phyloP scores from a whole-genome alignment of 92 coral and sea anemone genomes.

The Epizoanthus rinbou region DNA sequence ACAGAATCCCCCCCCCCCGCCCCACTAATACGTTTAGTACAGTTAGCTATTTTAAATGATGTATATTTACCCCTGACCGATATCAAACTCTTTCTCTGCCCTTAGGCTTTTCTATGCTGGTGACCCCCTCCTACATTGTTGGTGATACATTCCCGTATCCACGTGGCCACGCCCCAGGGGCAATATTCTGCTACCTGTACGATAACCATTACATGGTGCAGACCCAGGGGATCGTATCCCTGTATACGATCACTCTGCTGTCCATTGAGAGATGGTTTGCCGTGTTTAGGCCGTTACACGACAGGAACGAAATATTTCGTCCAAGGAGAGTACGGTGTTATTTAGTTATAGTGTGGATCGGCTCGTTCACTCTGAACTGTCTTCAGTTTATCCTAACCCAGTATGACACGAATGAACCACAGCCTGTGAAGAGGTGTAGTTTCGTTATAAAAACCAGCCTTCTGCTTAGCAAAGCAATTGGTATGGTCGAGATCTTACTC shows the following conservation, averaged over 20 bases:
- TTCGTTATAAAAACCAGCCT: constrained; percentile 25
- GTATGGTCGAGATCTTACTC: constrained; percentile 50
- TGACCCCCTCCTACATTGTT: constrained; percentile 61
- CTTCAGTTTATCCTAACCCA: constrained; percentile 57
- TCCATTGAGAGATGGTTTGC: constrained; percentile 92
- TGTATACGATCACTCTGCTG: constrained; percentile 73
- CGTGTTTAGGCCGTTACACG: constrained; percentile 62
- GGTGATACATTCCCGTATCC: constrained; percentile 41
- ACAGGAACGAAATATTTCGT: constrained; percentile 60
- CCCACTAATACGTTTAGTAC: too few relatives aligned
- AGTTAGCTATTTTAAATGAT: too few relatives aligned
- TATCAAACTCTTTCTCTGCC: too few relatives aligned
- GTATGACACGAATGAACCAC: constrained; percentile 20
- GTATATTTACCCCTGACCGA: neutral
- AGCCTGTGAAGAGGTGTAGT: constrained; percentile 16
- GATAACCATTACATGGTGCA: constrained; percentile 70
- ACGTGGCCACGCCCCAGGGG: constrained; percentile 35
- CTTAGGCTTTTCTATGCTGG: constrained; percentile 53
- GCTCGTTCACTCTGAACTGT: constrained; percentile 62
- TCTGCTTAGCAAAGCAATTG: constrained; percentile 40
- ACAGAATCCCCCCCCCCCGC: neutral
- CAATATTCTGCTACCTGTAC: constrained; percentile 58
- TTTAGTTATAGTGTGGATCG: constrained; percentile 58
- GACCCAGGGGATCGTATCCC: constrained; percentile 76
- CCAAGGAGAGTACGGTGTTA: constrained; percentile 56